These are phyloP conservation scores for Lateolabrax maculatus DNA, from an alignment of 2,797 vertebrate species.

Conservation along the genomic window DNA sequence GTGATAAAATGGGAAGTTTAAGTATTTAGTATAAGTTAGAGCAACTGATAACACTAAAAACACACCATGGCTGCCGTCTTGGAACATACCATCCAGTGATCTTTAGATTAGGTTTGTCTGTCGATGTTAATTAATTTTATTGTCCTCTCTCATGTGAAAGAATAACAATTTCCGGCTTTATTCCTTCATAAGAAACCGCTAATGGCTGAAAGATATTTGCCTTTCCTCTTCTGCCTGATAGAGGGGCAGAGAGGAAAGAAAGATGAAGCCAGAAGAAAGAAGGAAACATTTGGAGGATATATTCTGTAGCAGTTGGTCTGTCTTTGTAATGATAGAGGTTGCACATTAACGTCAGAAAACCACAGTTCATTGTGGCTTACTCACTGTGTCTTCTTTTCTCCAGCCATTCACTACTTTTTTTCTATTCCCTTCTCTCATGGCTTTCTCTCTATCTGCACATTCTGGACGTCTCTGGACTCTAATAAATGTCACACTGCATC, in stretches of 20 bases:
- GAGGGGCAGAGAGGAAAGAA: slow-evolving; percentile 1
- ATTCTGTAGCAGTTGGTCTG: slow-evolving; percentile 12
- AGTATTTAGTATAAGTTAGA: too few species aligned
- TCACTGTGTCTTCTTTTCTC: slow-evolving; percentile 4
- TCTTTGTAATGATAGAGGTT: slow-evolving; percentile 27
- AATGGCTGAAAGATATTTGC: slow-evolving; percentile 19
- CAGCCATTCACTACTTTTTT: neutral
- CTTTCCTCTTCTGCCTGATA: slow-evolving; percentile 4
- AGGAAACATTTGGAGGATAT: slow-evolving; percentile 13
- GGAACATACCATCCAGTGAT: too few species aligned
- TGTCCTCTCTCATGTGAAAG: too few species aligned
- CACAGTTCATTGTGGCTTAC: slow-evolving; percentile 19
- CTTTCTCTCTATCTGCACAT: slow-evolving; percentile 63
- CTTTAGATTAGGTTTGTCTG: too few species aligned
- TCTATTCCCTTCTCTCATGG: slow-evolving; percentile 23
- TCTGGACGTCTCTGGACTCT: slow-evolving; percentile 71
- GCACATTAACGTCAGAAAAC: slow-evolving; percentile 17
- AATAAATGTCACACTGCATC: slow-evolving; percentile 80
- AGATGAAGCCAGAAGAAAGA: neutral
- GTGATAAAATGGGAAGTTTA: too few species aligned
- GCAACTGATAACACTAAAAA: too few species aligned
- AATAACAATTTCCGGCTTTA: neutral
- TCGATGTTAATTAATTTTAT: too few species aligned
- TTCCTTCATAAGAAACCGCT: slow-evolving; percentile 3
- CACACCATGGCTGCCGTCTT: too few species aligned